Conservation (phyloP, 30 jellyfish, hydroid and myxozoan species). For the Phacellophora camtschatica region DNA sequence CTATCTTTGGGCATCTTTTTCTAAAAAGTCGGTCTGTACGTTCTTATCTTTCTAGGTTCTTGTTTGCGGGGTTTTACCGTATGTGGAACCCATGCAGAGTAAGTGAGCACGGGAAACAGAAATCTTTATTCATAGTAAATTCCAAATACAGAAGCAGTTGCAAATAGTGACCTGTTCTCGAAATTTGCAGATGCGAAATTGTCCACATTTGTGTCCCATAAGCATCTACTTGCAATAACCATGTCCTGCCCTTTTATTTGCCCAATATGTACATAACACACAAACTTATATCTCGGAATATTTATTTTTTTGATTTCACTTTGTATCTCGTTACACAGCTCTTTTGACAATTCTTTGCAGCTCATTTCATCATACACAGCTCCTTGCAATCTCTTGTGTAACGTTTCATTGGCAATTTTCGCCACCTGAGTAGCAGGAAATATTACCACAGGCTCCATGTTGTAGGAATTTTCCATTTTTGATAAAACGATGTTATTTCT, state of each 20-base stretch:
- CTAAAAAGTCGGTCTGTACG: too few species aligned
- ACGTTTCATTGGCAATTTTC: background rate
- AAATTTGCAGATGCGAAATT: constrained; percentile 17
- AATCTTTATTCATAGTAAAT: background rate
- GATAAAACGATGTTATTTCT: background rate
- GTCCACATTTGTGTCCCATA: constrained; percentile 53
- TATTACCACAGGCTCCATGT: background rate
- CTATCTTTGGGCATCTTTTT: too few species aligned
- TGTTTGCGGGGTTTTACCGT: too few species aligned
- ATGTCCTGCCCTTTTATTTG: constrained; percentile 19
- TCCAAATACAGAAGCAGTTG: constrained; percentile 48
- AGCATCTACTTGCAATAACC: constrained; percentile 39
- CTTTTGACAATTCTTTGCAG: constrained; percentile 3
- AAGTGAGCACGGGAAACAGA: too few species aligned
- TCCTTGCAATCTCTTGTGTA: background rate
- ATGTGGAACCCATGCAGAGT: too few species aligned
- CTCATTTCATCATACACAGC: constrained; percentile 30
- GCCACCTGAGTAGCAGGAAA: constrained; percentile 33
- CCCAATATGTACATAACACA: constrained; percentile 59
- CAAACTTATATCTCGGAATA: constrained; percentile 26
- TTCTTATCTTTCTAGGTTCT: too few species aligned
- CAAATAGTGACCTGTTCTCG: constrained; percentile 13
- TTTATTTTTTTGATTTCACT: background rate
- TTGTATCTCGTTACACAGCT: constrained; percentile 32
- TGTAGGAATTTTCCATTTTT: background rate